Evolutionary conservation across 2,797 vertebrate genomes (phyloP).

Genomic region (Chaetophractus vellerosus): DNA sequence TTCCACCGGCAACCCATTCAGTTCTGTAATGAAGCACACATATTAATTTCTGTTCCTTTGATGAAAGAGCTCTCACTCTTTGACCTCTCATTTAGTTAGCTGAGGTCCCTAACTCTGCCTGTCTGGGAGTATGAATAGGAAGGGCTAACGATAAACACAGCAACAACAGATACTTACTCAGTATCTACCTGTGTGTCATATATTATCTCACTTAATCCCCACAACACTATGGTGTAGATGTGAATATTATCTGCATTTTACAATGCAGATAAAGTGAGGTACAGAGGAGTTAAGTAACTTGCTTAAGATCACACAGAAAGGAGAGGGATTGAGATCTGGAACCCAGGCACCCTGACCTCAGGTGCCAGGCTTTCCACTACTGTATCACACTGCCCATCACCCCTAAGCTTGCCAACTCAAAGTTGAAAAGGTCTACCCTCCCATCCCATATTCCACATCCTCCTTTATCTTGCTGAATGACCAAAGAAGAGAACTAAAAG

Average conservation of each 20-base stretch:
- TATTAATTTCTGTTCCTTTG: not conserved
- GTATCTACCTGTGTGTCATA: not conserved
- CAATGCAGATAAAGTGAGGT: not conserved
- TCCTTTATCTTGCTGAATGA: not conserved
- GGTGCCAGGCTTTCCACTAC: not conserved
- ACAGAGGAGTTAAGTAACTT: not conserved
- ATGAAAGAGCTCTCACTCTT: not conserved
- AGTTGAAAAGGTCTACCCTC: not conserved
- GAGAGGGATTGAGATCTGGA: not conserved
- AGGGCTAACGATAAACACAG: not conserved
- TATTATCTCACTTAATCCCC: not conserved
- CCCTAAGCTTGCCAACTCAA: not conserved
- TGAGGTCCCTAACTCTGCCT: not conserved
- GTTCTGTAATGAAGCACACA: not conserved
- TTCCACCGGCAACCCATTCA: not conserved
- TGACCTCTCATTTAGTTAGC: not conserved
- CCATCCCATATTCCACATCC: not conserved
- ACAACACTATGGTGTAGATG: not conserved
- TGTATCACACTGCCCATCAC: not conserved
- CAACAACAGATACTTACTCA: not conserved
- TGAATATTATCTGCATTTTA: not conserved
- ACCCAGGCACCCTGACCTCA: not conserved
- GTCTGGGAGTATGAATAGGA: not conserved
- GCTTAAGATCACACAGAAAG: not conserved
- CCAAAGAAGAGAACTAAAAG: not conserved